Conservation (phyloP, 2,113 vertebrate genomes). For the Struthio camelus region DNA sequence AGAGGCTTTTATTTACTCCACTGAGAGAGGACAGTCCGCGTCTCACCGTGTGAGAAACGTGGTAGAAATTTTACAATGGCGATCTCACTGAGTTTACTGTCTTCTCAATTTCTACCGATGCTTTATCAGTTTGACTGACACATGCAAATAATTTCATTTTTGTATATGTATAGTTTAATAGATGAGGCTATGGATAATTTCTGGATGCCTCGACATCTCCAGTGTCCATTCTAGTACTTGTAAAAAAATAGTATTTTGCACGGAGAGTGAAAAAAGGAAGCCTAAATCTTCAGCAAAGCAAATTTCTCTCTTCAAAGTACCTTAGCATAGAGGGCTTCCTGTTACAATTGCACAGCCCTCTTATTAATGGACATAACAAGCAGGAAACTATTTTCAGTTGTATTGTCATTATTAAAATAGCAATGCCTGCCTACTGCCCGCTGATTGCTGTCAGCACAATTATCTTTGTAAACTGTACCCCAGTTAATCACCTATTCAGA, state of each 20-base stretch:
- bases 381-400: slow-evolving; percentile 28
- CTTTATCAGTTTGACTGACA: not conserved
- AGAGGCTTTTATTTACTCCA: not conserved
- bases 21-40: not conserved
- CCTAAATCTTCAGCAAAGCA: not conserved
- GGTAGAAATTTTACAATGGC: not conserved
- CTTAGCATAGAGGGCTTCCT: not conserved
- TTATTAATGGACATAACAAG: not conserved
- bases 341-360: not conserved
- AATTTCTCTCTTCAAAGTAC: not conserved
- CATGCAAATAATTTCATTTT: not conserved
- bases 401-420: slow-evolving; percentile 24
- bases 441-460: not conserved
- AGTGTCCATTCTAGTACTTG: not conserved
- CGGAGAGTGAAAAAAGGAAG: not conserved
- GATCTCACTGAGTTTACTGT: not conserved
- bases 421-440: not conserved
- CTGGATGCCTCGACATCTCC: not conserved
- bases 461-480: not conserved
- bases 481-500: not conserved
- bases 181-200: not conserved
- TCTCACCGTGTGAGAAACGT: not conserved
- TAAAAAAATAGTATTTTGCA: not conserved
- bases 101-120: not conserved
- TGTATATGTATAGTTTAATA: not conserved